Percentiles rank a stretch among this genome's conserved stretches.
These are phyloP conservation scores for Tiliacea citrago DNA, from an alignment of 2,888 invertebrate species.

Conservation along the genomic window DNA sequence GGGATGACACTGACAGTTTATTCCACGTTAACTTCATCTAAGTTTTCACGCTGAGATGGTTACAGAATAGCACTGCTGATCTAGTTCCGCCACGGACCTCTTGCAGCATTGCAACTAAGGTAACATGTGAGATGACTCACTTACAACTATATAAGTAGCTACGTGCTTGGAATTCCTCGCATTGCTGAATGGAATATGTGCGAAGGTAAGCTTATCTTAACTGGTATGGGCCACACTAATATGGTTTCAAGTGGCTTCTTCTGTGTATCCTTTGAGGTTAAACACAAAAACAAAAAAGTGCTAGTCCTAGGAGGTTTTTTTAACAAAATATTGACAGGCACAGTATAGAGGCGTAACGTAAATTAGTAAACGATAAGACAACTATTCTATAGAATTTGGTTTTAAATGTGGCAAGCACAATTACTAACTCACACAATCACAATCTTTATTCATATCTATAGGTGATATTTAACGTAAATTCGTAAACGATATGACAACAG, in stretches of 20 bases:
- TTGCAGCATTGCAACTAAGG: constrained; percentile 34
- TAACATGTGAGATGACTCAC: constrained; percentile 17
- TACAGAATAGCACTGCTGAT: too few species aligned
- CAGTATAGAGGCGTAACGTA: background rate
- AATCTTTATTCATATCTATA: too few species aligned
- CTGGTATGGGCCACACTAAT: background rate
- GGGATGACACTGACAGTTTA: too few species aligned
- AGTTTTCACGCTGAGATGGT: too few species aligned
- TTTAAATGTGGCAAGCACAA: background rate
- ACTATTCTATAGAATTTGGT: background rate
- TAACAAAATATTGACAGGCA: background rate
- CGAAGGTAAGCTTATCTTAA: constrained; percentile 22
- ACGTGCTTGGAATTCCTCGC: constrained; percentile 36
- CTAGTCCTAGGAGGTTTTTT: background rate
- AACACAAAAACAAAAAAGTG: background rate
- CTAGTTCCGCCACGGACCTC: constrained; percentile 19
- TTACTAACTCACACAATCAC: background rate
- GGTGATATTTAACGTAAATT: background rate
- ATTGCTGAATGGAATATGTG: constrained; percentile 18
- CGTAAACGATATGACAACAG: too few species aligned
- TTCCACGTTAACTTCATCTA: too few species aligned
- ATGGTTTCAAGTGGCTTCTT: background rate
- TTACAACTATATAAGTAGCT: constrained; percentile 35
- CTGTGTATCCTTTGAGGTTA: background rate
- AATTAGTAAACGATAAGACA: background rate